A percentile compares a stretch with the other conserved stretches of the same genome.
These are phyloP conservation scores for Cnemophilus loriae DNA, from an alignment of 2,113 vertebrate species.

Conservation along the genomic window DNA sequence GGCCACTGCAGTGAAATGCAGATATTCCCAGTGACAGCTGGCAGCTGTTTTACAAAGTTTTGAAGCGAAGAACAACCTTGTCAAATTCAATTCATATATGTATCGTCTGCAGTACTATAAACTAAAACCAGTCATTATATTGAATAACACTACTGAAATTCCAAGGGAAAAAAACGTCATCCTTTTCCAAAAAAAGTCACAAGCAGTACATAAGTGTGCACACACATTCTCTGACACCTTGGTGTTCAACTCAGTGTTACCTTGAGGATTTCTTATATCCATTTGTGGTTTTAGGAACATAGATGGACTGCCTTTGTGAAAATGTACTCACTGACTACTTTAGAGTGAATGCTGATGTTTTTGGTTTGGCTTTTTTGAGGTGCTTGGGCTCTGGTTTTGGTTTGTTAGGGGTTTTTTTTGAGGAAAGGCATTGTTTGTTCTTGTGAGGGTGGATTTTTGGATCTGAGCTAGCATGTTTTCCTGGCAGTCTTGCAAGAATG, in stretches of 20 bases:
- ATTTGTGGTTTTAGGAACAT: neutral
- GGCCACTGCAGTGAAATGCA: neutral
- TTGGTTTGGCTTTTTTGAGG: neutral
- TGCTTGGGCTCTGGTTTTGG: neutral
- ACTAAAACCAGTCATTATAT: neutral
- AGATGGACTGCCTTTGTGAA: neutral
- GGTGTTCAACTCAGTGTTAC: neutral
- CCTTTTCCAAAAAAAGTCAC: neutral
- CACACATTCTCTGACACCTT: neutral
- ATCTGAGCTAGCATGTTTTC: neutral
- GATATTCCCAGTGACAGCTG: neutral
- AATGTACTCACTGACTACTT: neutral
- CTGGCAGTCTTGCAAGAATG: conserved; percentile 11
- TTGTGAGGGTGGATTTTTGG: conserved; percentile 19
- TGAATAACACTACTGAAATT: neutral
- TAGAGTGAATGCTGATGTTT: neutral
- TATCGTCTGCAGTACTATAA: neutral
- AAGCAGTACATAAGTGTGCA: neutral
- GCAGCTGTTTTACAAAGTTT: neutral
- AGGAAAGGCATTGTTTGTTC: conserved; percentile 25
- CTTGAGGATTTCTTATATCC: neutral
- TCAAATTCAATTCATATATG: neutral
- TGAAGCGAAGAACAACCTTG: neutral
- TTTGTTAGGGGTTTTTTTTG: neutral
- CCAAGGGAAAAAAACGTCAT: neutral